These are phyloP conservation scores for Sinohyriopsis cumingii DNA, from an alignment of 2,888 invertebrate genomes.

Conservation along the genomic window DNA sequence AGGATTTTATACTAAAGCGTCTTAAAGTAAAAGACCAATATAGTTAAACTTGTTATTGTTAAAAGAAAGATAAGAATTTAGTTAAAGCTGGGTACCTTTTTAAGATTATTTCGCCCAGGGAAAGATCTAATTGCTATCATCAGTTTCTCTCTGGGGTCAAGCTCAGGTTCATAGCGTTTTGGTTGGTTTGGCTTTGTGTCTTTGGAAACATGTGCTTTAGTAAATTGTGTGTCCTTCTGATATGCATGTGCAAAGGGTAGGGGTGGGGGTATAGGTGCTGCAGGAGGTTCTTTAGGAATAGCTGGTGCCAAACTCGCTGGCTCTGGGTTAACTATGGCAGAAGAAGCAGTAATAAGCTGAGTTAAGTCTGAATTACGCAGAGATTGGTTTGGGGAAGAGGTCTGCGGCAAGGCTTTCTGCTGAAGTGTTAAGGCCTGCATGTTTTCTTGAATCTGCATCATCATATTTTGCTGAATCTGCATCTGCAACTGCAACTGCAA, in stretches of 20 bases:
- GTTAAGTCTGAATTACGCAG: conserved; percentile 9
- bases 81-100: conserved; percentile 46
- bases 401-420: conserved; percentile 10
- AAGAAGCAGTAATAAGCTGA: conserved; percentile 11
- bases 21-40: too few species aligned
- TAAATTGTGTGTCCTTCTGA: conserved; percentile 23
- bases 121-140: conserved; percentile 83
- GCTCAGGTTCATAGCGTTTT: conserved; percentile 53
- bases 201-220: conserved; percentile 20
- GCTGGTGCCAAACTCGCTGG: background rate
- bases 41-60: too few species aligned
- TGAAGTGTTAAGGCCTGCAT: conserved; percentile 47
- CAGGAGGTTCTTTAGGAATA: conserved; percentile 30
- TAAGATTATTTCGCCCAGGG: conserved; percentile 72
- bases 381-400: conserved; percentile 6
- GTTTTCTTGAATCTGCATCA: conserved; percentile 51
- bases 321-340: background rate
- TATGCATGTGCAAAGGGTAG: conserved; percentile 21
- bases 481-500: conserved; percentile 54
- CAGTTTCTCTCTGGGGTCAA: conserved; percentile 80
- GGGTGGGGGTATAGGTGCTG: conserved; percentile 17
- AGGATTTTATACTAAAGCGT: too few species aligned
- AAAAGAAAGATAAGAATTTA: too few species aligned
- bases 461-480: conserved; percentile 57
- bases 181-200: conserved; percentile 32